Evolutionary conservation across 1,140 invertebrate genomes (phyloP), one percentile per base, ranked within the genome.

Genomic region (Ooceraea biroi): DNA sequence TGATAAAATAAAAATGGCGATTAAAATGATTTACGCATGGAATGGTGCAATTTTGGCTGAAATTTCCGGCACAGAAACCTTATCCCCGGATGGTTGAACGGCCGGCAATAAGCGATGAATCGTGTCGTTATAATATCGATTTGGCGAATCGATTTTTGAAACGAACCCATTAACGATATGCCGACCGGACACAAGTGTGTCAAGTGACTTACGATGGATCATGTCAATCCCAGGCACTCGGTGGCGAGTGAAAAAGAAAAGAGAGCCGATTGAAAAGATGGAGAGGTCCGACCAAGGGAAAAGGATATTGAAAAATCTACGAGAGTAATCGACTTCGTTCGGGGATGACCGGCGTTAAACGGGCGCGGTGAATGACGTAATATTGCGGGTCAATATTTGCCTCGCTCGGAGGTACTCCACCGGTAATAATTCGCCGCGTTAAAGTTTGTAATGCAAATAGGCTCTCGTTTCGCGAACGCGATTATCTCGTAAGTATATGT

Each of bases 341-440:
- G n/a, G n/a, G 41, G 25, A 12, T 27, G 19, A 50, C 4, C 22
- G 60, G 41, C 50, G 19, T 83, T 58, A 63, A 73, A 77, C 41
- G 60, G 25, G 8, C 12, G 55, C 36, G 36, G 5, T 30, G 12
- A 73, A 78, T 66, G 41, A 77, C 61, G 82, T 83, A 77, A 57
- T 58, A 83, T 76, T 50, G 60, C 41, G 41, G 17, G 44, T 78
- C 82, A 58, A 83, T 76, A 76, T 83, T 83, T 58, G 57, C 48
- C 60, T 50, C 17, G 19, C 17, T 74, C 46, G 19, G 2, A 48
- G 36, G 10, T 58, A 66, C 25, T 77, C 36, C 50, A 36, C 41
- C 17, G 41, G 80, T 41, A 55, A 63, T 66, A 78, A 77, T 78
- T 83, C 41, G 57, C 58, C n/a, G 65, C 25, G 30, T 30, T 50